Percentiles rank a stretch among this genome's conserved stretches.
phyloP scores from a whole-genome alignment of 1,140 invertebrate genomes.

The Globodera ellingtonae region DNA sequence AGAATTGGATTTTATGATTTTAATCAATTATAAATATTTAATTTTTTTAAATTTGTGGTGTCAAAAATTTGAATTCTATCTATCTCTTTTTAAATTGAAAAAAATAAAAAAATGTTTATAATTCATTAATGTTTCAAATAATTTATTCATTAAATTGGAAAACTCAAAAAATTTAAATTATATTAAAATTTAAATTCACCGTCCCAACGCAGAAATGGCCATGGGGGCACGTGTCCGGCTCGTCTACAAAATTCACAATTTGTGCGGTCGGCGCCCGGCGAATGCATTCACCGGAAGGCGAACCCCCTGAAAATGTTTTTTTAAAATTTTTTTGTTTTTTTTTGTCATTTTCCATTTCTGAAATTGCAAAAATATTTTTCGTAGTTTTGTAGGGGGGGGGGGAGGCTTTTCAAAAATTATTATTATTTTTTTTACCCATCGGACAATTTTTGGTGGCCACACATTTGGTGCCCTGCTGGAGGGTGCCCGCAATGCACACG shows the following conservation, averaged over 20 bases:
- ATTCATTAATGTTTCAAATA: neutral
- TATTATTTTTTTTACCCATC: slow-evolving; percentile 38
- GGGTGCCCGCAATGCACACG: slow-evolving; percentile 63
- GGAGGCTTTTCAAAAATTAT: too few species aligned
- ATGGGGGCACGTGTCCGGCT: slow-evolving; percentile 57
- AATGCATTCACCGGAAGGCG: slow-evolving; percentile 53
- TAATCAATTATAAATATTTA: neutral
- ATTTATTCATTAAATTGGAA: too few species aligned
- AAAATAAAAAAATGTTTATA: neutral
- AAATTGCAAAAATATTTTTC: neutral
- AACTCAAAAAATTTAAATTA: too few species aligned
- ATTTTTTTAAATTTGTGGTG: too few species aligned
- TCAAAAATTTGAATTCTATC: too few species aligned
- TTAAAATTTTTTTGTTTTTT: too few species aligned
- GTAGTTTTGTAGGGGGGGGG: too few species aligned
- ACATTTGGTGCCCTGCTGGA: slow-evolving; percentile 62
- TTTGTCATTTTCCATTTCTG: neutral
- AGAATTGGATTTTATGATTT: too few species aligned
- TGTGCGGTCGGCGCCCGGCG: slow-evolving; percentile 45
- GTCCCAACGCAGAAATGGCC: slow-evolving; percentile 55
- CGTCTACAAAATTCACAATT: slow-evolving; percentile 50
- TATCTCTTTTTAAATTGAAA: too few species aligned
- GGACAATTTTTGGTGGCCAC: slow-evolving; percentile 63
- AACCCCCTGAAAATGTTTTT: slow-evolving; percentile 34
- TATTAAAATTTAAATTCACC: neutral